Conservation (phyloP, 2,113 vertebrate genomes). For the Oreochromis tanganicae region DNA sequence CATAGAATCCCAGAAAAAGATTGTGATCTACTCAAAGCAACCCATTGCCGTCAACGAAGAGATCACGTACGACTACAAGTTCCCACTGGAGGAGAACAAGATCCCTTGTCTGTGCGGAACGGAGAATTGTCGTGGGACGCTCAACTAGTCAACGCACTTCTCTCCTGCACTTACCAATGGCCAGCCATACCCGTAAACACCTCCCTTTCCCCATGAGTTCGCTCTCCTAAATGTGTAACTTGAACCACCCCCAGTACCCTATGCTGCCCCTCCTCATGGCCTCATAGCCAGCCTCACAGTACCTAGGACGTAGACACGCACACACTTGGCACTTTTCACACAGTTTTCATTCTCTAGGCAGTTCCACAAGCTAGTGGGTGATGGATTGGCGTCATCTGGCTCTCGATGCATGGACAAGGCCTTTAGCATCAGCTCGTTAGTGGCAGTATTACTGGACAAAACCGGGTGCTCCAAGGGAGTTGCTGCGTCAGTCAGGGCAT, state of each 20-base stretch:
- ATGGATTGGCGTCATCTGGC: background rate
- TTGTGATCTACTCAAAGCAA: conserved; percentile 96
- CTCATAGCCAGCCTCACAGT: background rate
- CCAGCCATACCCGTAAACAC: background rate
- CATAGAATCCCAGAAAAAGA: conserved; percentile 95
- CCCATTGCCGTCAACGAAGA: conserved; percentile 89
- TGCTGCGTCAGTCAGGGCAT: background rate
- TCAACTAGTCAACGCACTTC: conserved; percentile 73
- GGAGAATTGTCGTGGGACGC: conserved; percentile 88
- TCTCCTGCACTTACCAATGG: background rate
- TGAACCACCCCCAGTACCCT: background rate
- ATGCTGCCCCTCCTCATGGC: background rate
- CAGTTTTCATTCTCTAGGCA: conserved; percentile 7
- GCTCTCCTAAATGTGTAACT: background rate
- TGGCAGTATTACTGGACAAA: conserved; percentile 25
- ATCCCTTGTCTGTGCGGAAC: conserved; percentile 92
- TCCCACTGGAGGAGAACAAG: conserved; percentile 96
- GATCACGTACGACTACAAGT: conserved; percentile 97
- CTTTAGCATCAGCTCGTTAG: background rate
- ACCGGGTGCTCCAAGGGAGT: background rate
- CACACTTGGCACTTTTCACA: conserved; percentile 58
- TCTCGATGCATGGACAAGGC: background rate
- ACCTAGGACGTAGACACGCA: conserved; percentile 41
- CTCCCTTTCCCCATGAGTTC: background rate
- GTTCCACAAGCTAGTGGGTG: background rate